Percentiles rank a stretch among this genome's conserved stretches.
These are phyloP conservation scores for Fistularia tabacaria DNA, from an alignment of 2,797 vertebrate species.

Conservation along the genomic window DNA sequence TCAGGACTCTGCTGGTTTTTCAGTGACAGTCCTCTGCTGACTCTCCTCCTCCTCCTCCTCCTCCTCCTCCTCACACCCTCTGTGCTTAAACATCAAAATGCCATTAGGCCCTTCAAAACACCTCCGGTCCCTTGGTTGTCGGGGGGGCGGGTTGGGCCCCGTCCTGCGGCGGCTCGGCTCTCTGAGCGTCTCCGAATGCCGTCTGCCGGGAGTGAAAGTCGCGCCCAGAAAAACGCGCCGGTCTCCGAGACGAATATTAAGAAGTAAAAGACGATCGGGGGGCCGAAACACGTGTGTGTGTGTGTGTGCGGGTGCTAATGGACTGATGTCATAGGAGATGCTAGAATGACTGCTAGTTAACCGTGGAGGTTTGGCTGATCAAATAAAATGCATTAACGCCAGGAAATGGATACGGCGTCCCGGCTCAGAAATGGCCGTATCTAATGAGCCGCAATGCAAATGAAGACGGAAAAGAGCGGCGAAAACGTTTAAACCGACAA, in stretches of 20 bases:
- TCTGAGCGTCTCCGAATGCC: conserved; percentile 56
- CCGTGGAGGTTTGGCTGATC: conserved; percentile 65
- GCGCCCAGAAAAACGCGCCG: conserved; percentile 53
- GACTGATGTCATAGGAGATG: conserved; percentile 70
- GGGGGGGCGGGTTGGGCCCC: conserved; percentile 53
- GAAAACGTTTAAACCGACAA: conserved; percentile 72
- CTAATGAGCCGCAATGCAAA: conserved; percentile 80
- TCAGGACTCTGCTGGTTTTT: conserved; percentile 86
- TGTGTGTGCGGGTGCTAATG: conserved; percentile 53
- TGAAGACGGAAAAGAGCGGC: conserved; percentile 66
- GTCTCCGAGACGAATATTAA: conserved; percentile 47
- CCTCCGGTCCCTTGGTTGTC: conserved; percentile 74
- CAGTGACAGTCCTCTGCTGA: conserved; percentile 81
- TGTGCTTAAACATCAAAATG: conserved; percentile 97
- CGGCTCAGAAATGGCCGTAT: conserved; percentile 65
- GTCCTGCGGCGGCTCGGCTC: conserved; percentile 56
- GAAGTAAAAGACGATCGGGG: conserved; percentile 61
- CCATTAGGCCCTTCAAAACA: conserved; percentile 92
- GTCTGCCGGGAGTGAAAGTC: conserved; percentile 56
- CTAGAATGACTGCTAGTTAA: conserved; percentile 67
- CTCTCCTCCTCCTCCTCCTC: conserved; percentile 76
- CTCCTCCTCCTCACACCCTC: conserved; percentile 87
- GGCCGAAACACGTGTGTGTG: conserved; percentile 40
- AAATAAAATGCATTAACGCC: conserved; percentile 75
- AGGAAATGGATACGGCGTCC: conserved; percentile 63